Evolutionary conservation across 2,888 invertebrate species (phyloP), one percentile per base, ranked within the genome.

Genomic region (Incurvaria masculella): DNA sequence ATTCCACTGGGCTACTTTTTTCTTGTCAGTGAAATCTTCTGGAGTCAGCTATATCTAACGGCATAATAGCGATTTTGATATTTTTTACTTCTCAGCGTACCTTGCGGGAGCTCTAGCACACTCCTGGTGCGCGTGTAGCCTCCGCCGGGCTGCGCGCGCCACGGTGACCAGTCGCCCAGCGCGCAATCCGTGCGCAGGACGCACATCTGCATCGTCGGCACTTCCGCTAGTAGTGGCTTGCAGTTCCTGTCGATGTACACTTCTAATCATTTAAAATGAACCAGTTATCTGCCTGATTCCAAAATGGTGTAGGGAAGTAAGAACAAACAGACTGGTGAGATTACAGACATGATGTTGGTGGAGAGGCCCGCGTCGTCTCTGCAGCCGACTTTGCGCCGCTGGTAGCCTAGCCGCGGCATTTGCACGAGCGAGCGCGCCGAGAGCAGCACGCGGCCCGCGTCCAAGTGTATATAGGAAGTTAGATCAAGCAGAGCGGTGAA

Each of bases 161-260:
- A 84, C 47, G 81, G 75, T 45, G 81, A 66, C 84, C 83, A 84
- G 47, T 82, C 81, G 1, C 75, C 81, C 40, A 83, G 63, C 2
- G 65, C 62, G 56, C 84, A 84, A 57, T 82, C 79, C 52, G 80
- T 79, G 0, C 69, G 66, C 45, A 83, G 69, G 20, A 83, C 72
- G 56, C 84, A 84, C 16, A 80, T 75, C 8, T 79, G 66, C 0
- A 44, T 49, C 16, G 39, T 48, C 40, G 26, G 27, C 27, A 26
- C 43, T 23, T 18, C 40, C 41, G 21, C 50, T 14, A 16, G 40
- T 18, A 27, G 26, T 38, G 46, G 42, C 21, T 42, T 33, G 21
- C 52, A 53, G 23, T 42, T 45, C 39, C 52, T 52, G 39, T 1
- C 40, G 42, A 16, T n/a, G n/a, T n/a, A n/a, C n/a, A n/a, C n/a